Conservation (phyloP, 2,888 invertebrate genomes). For the Rhopalosiphum nymphaeae region DNA sequence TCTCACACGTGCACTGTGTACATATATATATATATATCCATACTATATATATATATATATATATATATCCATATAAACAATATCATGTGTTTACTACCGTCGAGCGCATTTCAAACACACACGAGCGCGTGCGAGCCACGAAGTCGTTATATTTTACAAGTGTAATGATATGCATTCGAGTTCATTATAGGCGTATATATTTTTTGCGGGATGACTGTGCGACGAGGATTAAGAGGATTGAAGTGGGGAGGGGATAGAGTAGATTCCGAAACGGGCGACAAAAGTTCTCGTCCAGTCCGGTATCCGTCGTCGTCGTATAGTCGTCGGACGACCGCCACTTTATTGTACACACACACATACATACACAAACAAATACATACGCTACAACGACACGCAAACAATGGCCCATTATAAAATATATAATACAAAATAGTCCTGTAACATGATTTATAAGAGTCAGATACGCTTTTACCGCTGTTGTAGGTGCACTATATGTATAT, state of each 20-base stretch:
- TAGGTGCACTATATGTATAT: not conserved
- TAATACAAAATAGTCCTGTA: constrained; percentile 50
- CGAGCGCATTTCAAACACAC: not conserved
- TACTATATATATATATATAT: not conserved
- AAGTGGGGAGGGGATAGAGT: not conserved
- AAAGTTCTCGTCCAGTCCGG: constrained; percentile 54
- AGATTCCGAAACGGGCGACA: constrained; percentile 26
- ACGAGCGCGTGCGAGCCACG: not conserved
- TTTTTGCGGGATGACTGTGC: not conserved
- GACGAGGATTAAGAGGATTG: not conserved
- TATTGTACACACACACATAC: not conserved
- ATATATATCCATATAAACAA: not conserved
- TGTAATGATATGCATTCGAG: constrained; percentile 34
- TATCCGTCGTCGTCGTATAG: not conserved
- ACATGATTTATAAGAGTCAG: constrained; percentile 60
- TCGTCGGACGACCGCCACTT: not conserved
- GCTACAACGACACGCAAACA: constrained; percentile 31
- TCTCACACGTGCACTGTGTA: not conserved
- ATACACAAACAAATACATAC: not conserved
- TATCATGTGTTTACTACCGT: not conserved
- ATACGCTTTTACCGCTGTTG: constrained; percentile 39
- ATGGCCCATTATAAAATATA: constrained; percentile 63
- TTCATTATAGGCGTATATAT: constrained; percentile 28
- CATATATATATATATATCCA: not conserved
- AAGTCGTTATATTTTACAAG: constrained; percentile 26